Percentiles rank a stretch among this genome's conserved stretches.
These are phyloP conservation scores for Microcebus jonahi DNA, from an alignment of 2,113 vertebrate genomes.

Conservation along the genomic window DNA sequence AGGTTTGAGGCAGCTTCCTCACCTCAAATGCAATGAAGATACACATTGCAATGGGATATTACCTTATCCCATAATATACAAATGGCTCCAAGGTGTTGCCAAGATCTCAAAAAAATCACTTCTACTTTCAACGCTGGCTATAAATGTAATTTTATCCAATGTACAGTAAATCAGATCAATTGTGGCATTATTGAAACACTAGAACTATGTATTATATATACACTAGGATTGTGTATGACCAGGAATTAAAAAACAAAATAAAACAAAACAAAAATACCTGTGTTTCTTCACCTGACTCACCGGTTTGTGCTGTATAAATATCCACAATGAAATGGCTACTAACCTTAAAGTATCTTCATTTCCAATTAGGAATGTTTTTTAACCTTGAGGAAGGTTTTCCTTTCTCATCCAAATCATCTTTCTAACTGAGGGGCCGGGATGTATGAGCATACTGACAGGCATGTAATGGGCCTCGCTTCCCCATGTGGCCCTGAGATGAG, in stretches of 20 bases:
- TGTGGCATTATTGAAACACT: background rate
- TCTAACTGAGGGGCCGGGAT: background rate
- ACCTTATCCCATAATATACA: background rate
- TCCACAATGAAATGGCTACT: background rate
- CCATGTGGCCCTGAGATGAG: background rate
- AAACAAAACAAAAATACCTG: background rate
- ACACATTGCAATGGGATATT: background rate
- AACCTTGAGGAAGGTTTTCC: background rate
- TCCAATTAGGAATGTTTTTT: background rate
- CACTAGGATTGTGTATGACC: background rate
- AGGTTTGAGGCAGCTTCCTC: background rate
- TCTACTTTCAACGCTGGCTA: background rate
- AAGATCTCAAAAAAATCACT: background rate
- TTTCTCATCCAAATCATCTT: background rate
- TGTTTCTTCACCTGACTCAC: background rate
- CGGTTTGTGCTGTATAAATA: background rate
- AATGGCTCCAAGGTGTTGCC: background rate
- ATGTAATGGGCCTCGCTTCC: background rate
- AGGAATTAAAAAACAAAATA: background rate
- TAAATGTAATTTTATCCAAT: conserved; percentile 1
- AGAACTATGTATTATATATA: background rate
- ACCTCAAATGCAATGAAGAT: background rate
- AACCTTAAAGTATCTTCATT: background rate
- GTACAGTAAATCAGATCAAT: background rate
- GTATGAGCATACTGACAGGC: background rate